Evolutionary conservation across 2,113 vertebrate species (phyloP).

Genomic region (Sardina pilchardus): DNA sequence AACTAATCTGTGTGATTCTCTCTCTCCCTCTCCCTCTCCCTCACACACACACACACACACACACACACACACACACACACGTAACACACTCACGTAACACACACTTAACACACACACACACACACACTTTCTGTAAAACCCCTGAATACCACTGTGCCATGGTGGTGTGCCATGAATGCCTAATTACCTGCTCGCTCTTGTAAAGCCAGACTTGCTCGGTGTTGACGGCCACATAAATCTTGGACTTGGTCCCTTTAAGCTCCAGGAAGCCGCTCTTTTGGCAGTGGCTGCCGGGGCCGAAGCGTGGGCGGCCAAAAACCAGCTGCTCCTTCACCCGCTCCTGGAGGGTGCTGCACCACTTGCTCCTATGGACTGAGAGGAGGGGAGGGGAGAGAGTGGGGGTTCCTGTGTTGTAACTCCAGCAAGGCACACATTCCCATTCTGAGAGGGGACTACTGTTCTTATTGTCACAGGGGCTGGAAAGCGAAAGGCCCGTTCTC

Average conservation of each 20-base stretch:
- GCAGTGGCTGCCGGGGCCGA: constrained; percentile 72
- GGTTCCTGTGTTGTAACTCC: neutral
- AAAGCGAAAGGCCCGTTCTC: neutral
- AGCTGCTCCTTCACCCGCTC: constrained; percentile 83
- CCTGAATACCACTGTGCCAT: neutral
- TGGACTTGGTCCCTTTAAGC: constrained; percentile 91
- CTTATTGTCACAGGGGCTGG: neutral
- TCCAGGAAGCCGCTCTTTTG: constrained; percentile 85
- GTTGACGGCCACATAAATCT: constrained; percentile 83
- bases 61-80: neutral
- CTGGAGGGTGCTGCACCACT: constrained; percentile 87
- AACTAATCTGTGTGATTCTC: neutral
- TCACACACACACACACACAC: neutral
- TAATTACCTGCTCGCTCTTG: constrained; percentile 91
- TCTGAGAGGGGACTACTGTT: neutral
- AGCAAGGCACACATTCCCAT: neutral
- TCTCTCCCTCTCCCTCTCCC: neutral
- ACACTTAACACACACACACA: neutral
- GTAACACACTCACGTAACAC: neutral
- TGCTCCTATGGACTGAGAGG: constrained; percentile 77
- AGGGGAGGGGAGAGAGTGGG: neutral
- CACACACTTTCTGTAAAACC: neutral
- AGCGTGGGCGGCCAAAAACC: constrained; percentile 74
- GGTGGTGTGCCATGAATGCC: neutral
- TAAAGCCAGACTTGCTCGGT: constrained; percentile 91